A percentile compares a stretch with the other conserved stretches of the same genome.
Evolutionary conservation across 2,113 vertebrate species (phyloP).

Genomic region (Oceanites oceanicus): DNA sequence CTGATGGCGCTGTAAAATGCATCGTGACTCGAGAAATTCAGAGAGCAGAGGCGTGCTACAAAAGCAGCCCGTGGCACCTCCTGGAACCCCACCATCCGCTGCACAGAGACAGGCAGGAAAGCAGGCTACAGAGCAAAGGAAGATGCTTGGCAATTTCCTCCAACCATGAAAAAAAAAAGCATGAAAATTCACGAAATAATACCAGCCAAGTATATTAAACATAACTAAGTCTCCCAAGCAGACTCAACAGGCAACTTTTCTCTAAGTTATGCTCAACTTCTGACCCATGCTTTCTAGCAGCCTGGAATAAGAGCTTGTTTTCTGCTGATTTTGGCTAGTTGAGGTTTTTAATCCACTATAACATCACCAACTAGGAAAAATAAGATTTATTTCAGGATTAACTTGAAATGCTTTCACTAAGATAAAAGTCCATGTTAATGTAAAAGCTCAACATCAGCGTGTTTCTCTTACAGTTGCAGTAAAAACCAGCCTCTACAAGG

Average conservation of each 20-base stretch:
- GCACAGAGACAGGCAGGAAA: not conserved
- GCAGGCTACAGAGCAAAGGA: not conserved
- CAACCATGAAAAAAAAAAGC: not conserved
- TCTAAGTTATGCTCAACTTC: not conserved
- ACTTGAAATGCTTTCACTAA: not conserved
- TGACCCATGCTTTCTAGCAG: not conserved
- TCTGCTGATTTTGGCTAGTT: not conserved
- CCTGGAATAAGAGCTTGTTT: not conserved
- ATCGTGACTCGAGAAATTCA: not conserved
- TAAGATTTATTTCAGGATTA: not conserved
- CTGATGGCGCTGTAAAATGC: not conserved
- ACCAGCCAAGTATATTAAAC: not conserved
- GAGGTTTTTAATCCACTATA: not conserved
- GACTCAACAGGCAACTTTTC: not conserved
- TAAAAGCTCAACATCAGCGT: not conserved
- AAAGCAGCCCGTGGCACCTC: not conserved
- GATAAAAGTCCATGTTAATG: not conserved
- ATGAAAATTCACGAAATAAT: not conserved
- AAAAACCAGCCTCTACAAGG: not conserved
- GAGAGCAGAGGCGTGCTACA: not conserved
- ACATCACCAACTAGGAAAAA: not conserved
- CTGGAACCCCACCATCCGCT: not conserved
- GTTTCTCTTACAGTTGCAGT: not conserved
- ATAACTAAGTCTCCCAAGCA: not conserved
- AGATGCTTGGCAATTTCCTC: not conserved